Conservation (phyloP, 2,888 invertebrate genomes). For the Brenthis ino region DNA sequence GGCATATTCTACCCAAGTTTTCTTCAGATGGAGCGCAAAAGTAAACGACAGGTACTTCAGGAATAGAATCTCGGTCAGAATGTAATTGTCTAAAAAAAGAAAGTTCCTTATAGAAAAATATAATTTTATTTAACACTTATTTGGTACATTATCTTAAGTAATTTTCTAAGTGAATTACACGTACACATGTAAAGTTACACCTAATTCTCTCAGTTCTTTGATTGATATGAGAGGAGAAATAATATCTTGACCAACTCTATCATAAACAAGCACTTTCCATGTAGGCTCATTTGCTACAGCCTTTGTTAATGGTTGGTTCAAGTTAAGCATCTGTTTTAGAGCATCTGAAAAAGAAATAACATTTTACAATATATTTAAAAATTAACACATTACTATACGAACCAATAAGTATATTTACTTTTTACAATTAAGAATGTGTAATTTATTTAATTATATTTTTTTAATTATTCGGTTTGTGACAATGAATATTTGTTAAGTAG, state of each 20-base stretch:
- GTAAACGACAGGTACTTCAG: constrained; percentile 99
- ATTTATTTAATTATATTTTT: neutral
- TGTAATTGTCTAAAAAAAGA: constrained; percentile 88
- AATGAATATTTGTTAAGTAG: neutral
- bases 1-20: constrained; percentile 95
- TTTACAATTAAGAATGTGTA: neutral
- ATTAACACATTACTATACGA: neutral
- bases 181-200: constrained; percentile 98
- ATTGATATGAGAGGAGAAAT: constrained; percentile 98
- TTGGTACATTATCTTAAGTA: too few relatives aligned
- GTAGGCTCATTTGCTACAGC: constrained; percentile 91
- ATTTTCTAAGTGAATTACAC: constrained; percentile 54
- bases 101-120: neutral
- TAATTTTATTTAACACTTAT: too few relatives aligned
- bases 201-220: constrained; percentile 96
- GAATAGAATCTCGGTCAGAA: constrained; percentile 95
- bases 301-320: constrained; percentile 91
- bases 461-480: too few relatives aligned
- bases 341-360: constrained; percentile 85
- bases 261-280: constrained; percentile 98
- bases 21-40: constrained; percentile 98
- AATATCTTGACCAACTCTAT: constrained; percentile 98
- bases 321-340: constrained; percentile 96
- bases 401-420: neutral
- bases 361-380: constrained; percentile 32